Evolutionary conservation across 30 jellyfish, hydroid and myxozoan genomes (phyloP), one percentile per base, ranked within the genome.

Genomic region (Turritopsis rubra): DNA sequence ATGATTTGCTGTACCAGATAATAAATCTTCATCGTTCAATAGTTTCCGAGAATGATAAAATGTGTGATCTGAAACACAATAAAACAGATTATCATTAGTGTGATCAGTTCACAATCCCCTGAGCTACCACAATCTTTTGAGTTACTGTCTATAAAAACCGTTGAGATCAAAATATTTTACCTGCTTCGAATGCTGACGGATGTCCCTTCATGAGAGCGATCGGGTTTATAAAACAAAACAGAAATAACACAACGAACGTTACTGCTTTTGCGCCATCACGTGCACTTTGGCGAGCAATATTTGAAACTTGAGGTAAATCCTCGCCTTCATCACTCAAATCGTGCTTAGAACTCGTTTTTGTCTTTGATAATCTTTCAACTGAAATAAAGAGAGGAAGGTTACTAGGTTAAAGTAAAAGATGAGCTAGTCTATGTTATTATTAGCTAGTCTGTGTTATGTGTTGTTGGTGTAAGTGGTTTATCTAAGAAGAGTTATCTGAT

Each of bases 241-340:
- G 18, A 54, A 82, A 82, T 68, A 82, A 26, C 75, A 28, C 86
- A 0, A 71, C 30, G 73, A 66, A 82, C 8, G 88, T 66, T 0
- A 29, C 83, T 18, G 29, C 29, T 41, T 82, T 82, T 13, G 88
- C 88, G 9, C 88, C 88, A 82, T 82, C 88, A 22, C 83, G 60
- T 1, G 88, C 88, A 82, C 88, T 82, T n/a, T 82, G 88, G 71
- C 88, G 31, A 23, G 52, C 52, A 29, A 82, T 29, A 0, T 85
- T 66, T 24, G 88, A 82, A 28, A 28, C 88, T 25, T 82, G 65
- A 68, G 65, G 88, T 23, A 26, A 85, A 27, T 82, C 86, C 16
- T 54, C 66, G 22, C 28, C 25, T 71, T 82, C 88, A 30, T 66
- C 76, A 17, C 66, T 41, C 60, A 41, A 41, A 41, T 41, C 60